phyloP scores from a whole-genome alignment of 2,113 vertebrate species.

The Eudyptes chrysolophus region DNA sequence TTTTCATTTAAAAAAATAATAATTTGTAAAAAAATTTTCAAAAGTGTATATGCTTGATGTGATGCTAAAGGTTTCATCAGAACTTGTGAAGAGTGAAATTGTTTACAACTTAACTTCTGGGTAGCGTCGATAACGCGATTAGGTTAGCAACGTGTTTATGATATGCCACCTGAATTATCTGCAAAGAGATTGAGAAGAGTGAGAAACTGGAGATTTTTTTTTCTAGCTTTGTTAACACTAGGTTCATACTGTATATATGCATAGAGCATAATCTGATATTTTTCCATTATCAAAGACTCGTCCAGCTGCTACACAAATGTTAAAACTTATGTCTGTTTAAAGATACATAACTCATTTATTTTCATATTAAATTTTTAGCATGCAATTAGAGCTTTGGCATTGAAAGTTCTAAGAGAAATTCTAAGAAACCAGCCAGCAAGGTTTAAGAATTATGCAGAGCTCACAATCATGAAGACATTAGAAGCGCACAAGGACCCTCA shows the following conservation, averaged over 20 bases:
- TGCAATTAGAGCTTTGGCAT: constrained; percentile 90
- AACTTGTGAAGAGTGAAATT: background rate
- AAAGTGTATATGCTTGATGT: background rate
- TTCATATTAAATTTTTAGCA: constrained; percentile 77
- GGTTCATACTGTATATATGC: background rate
- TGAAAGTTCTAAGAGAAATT: constrained; percentile 93
- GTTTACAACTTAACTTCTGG: background rate
- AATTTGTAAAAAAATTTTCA: background rate
- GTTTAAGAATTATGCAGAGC: constrained; percentile 97
- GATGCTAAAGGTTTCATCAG: background rate
- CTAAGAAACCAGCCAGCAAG: constrained; percentile 91
- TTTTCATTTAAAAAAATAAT: background rate
- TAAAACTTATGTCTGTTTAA: background rate
- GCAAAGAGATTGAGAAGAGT: background rate
- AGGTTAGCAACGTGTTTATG: background rate
- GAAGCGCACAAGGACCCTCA: constrained; percentile 95
- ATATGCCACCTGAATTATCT: background rate
- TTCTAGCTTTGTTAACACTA: background rate
- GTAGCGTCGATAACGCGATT: background rate
- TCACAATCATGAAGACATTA: constrained; percentile 96
- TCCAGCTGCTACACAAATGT: background rate
- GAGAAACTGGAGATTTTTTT: background rate
- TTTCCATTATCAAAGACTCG: background rate
- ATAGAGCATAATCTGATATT: background rate
- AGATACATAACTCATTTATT: background rate